Conservation (phyloP, 2,113 vertebrate species). For the Dipodomys ordii region DNA sequence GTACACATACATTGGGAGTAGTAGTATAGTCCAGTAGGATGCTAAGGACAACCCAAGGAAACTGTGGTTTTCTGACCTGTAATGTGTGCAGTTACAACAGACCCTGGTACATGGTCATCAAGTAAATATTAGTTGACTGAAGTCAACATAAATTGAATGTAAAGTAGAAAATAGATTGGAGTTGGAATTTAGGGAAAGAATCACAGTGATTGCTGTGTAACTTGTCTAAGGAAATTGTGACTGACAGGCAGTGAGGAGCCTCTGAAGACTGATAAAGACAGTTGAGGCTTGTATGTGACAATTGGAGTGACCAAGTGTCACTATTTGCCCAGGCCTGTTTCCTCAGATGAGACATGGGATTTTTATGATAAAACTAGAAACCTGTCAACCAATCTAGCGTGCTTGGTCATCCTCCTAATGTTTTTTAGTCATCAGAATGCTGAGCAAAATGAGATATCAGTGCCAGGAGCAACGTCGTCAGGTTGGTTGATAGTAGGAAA, state of each 20-base stretch:
- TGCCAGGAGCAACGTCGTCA: background rate
- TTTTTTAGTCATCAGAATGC: background rate
- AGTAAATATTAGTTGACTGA: background rate
- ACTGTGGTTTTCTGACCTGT: background rate
- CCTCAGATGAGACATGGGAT: background rate
- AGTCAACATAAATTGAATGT: background rate
- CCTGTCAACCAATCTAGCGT: background rate
- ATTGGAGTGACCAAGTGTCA: background rate
- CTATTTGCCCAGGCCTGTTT: background rate
- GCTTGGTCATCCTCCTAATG: background rate
- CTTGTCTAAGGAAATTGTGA: background rate
- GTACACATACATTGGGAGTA: background rate
- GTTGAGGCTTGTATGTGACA: background rate
- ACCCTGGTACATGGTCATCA: background rate
- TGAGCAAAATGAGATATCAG: background rate
- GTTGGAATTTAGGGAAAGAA: background rate
- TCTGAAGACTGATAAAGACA: background rate
- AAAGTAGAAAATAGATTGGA: conserved; percentile 33
- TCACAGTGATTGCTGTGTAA: background rate
- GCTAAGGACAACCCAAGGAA: background rate
- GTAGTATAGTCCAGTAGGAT: background rate
- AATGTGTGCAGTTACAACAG: background rate
- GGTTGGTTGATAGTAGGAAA: background rate
- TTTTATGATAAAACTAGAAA: conserved; percentile 15
- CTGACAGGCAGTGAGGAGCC: background rate